phyloP scores from a whole-genome alignment of 2,113 vertebrate genomes.

The Limanda limanda region DNA sequence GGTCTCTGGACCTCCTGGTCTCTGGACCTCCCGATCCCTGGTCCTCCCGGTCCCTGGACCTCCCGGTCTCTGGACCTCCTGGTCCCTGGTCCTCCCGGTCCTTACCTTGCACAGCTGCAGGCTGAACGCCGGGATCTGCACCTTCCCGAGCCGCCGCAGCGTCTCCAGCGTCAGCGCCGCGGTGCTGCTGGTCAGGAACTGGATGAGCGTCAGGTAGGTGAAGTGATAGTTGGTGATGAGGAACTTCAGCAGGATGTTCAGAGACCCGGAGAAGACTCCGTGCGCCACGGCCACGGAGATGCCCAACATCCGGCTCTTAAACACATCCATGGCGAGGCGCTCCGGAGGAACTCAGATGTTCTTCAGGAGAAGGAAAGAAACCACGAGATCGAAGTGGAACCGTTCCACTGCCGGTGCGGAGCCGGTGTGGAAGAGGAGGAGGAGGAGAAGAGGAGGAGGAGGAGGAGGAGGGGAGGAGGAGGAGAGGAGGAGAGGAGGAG shows the following conservation, averaged over 20 bases:
- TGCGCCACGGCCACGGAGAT: slow-evolving; percentile 95
- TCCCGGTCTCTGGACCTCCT: no score
- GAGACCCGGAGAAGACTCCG: slow-evolving; percentile 93
- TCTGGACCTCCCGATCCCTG: no score
- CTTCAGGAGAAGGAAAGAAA: background rate
- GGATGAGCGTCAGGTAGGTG: slow-evolving; percentile 92
- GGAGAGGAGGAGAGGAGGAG: background rate
- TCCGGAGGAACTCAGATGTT: background rate
- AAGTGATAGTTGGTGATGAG: slow-evolving; percentile 91
- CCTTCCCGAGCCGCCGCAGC: slow-evolving; percentile 86
- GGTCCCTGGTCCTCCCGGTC: no score
- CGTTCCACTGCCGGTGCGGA: no score
- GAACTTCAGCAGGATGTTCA: slow-evolving; percentile 96
- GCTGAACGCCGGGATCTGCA: slow-evolving; percentile 90
- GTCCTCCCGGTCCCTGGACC: no score
- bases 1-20: no score
- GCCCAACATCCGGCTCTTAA: slow-evolving; percentile 85
- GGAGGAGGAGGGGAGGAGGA: no score
- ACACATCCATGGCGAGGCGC: slow-evolving; percentile 75
- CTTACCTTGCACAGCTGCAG: slow-evolving; percentile 86
- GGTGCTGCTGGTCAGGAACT: slow-evolving; percentile 90
- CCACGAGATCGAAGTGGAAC: background rate
- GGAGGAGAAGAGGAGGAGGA: no score
- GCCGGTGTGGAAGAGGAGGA: background rate
- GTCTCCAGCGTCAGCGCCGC: slow-evolving; percentile 90